Evolutionary conservation across 2,113 vertebrate species (phyloP), one percentile per base, ranked within the genome.

Genomic region (Addax nasomaculatus): DNA sequence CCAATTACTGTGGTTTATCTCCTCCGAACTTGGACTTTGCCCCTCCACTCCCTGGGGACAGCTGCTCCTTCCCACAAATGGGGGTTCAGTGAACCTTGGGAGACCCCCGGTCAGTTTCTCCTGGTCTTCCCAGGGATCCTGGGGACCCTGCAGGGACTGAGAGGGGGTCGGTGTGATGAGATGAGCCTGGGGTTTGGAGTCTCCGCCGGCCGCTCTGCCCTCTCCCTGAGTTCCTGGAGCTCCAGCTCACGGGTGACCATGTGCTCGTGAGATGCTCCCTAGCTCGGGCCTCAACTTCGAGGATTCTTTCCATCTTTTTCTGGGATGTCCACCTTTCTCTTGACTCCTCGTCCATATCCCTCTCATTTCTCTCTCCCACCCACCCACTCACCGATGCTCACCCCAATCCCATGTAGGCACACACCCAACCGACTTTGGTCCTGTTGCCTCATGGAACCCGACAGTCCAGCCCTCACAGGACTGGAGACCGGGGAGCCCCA

Each of bases 1-100:
- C 87, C 30, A 27, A 85, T 88, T 27, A 15, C 76, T 25, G 45
- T 17, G 53, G 43, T 67, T 96, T 96, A 90, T 97, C 94, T 95
- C 55, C 73, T 57, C 30, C 0, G 30, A 89, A 89, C 85, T 87
- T 96, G 96, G 80, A 96, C 94, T 94, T 89, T 62, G 85, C 36
- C 36, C 81, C n/a, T 62, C 36, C 29, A 2, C 30, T 81, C n/a
- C 62, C 64, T 8, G 49, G 64, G 62, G 70, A 64, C 84, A 95
- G 86, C 89, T 87, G 93, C 57, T 80, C 11, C 76, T 97, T 91
- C 60, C 33, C 57, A 89, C 49, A 5, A n/a, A 0, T 0, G 2
- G 25, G 51, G 57, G n/a, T 30, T 78, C 16, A 0, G 39, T 45
- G 33, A 83, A 39, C 17, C 21, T 58, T 30, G 43, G 45, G 55